These are phyloP conservation scores for Pocota personata DNA, from an alignment of 2,888 invertebrate genomes.

Conservation along the genomic window DNA sequence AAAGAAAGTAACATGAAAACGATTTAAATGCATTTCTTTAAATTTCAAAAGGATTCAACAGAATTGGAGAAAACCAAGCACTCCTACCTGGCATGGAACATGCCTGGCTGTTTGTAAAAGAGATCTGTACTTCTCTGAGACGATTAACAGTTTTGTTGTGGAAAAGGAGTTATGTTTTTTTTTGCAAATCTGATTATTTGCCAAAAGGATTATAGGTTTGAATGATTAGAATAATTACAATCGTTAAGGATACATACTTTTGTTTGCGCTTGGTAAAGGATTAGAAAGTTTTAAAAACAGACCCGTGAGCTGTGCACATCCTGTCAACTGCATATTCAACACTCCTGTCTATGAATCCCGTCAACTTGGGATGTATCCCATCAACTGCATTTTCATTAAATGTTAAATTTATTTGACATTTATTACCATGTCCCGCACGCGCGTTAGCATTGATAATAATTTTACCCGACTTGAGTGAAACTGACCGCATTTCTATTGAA, in stretches of 20 bases:
- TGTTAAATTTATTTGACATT: constrained; percentile 68
- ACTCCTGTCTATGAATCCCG: constrained; percentile 24
- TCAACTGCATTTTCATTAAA: constrained; percentile 56
- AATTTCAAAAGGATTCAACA: not conserved
- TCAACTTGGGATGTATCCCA: constrained; percentile 44
- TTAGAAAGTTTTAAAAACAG: constrained; percentile 27
- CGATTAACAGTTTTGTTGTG: constrained; percentile 69
- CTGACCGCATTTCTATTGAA: constrained; percentile 16
- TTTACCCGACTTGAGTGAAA: constrained; percentile 25
- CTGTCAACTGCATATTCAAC: constrained; percentile 3
- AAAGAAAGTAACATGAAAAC: constrained; percentile 35
- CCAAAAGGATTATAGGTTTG: constrained; percentile 63
- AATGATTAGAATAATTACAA: constrained; percentile 57
- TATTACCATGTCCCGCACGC: constrained; percentile 41
- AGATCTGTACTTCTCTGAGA: constrained; percentile 19
- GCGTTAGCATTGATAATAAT: constrained; percentile 10
- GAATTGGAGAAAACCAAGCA: not conserved
- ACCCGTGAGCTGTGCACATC: not conserved
- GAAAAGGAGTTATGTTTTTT: constrained; percentile 65
- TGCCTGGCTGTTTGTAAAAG: not conserved
- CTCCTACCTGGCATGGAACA: constrained; percentile 41
- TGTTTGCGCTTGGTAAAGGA: constrained; percentile 25
- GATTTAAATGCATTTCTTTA: constrained; percentile 52
- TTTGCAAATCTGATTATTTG: constrained; percentile 64
- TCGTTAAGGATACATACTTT: constrained; percentile 2